Conservation (phyloP, 2,113 vertebrate species). For the Mormyrus iriodes region DNA sequence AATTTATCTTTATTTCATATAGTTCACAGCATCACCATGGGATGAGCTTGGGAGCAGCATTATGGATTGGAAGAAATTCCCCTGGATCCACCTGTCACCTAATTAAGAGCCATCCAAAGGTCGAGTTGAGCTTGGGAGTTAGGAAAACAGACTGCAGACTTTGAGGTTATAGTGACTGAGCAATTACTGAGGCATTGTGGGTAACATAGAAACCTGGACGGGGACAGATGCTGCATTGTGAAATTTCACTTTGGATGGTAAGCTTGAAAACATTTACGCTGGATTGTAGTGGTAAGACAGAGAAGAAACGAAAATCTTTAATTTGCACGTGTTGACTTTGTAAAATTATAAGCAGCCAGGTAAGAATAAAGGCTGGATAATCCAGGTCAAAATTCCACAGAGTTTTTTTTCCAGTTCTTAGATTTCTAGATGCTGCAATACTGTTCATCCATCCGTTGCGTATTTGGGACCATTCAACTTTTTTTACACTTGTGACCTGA, state of each 20-base stretch:
- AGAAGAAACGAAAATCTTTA: neutral
- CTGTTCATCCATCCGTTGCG: neutral
- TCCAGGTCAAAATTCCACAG: neutral
- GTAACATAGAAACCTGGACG: neutral
- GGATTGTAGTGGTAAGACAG: neutral
- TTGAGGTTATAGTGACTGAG: slow-evolving; percentile 6
- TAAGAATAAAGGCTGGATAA: neutral
- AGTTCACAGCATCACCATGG: neutral
- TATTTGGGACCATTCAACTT: neutral
- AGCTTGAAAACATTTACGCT: neutral
- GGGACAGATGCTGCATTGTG: neutral
- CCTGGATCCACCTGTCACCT: slow-evolving; percentile 12
- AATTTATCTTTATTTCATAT: slow-evolving; percentile 9
- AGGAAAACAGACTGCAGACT: neutral
- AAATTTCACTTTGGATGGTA: neutral
- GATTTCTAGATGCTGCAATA: neutral
- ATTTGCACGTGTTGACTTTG: neutral
- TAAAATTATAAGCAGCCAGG: neutral
- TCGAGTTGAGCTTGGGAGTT: neutral
- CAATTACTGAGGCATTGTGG: slow-evolving; percentile 8
- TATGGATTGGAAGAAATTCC: neutral
- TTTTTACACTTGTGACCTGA: neutral
- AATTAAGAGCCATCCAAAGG: slow-evolving; percentile 14
- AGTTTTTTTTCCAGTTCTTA: neutral
- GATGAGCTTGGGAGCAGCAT: neutral